Conservation (phyloP, 1,140 invertebrate species). For the Papilio polytes region DNA sequence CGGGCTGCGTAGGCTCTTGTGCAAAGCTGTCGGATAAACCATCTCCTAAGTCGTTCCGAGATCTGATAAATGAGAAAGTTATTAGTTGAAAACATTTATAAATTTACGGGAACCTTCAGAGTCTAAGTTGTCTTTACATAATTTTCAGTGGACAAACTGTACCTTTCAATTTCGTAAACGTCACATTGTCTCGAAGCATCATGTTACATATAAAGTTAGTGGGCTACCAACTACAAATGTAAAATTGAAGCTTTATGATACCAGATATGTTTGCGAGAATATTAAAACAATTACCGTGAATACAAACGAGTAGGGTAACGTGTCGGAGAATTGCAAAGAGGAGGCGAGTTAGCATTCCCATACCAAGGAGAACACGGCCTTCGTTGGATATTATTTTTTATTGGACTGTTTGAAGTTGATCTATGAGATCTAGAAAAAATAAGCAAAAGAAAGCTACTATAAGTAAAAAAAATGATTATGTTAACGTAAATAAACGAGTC, state of each 20-base stretch:
- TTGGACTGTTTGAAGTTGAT: constrained; percentile 11
- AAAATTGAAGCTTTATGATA: neutral
- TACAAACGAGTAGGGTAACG: neutral
- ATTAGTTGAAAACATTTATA: too few species aligned
- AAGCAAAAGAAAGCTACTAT: neutral
- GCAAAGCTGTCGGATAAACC: neutral
- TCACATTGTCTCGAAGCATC: neutral
- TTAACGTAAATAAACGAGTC: neutral
- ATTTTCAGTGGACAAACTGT: neutral
- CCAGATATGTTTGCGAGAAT: neutral
- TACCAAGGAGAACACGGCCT: constrained; percentile 11
- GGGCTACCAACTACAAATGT: neutral
- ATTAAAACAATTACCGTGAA: neutral
- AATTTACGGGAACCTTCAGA: too few species aligned
- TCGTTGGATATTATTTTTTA: neutral
- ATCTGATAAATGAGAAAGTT: neutral
- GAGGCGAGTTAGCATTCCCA: constrained; percentile 1
- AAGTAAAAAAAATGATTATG: neutral
- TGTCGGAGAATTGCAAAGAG: constrained; percentile 19
- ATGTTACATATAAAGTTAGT: neutral
- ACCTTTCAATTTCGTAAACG: neutral
- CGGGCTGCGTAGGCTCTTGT: neutral
- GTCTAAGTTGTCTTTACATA: neutral
- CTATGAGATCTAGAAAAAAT: neutral
- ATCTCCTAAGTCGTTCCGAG: neutral